Base-by-base conservation (phyloP, 2,888 invertebrate species). In the Aporophyla lueneburgensis region DNA sequence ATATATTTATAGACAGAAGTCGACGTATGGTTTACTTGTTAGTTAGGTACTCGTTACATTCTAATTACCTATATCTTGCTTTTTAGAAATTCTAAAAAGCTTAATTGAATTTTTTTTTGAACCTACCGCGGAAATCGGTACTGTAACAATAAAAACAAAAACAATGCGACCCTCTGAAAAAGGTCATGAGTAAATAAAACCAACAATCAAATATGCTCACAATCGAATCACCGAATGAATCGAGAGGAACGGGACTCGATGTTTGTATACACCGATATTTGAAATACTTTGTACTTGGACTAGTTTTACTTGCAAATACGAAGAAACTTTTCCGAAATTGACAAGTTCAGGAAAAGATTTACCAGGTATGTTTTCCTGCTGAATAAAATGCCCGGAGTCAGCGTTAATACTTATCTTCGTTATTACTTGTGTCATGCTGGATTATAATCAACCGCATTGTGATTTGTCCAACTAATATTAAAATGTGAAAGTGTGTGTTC, bases 101-200 rank as follows among this genome's bases (percentile, higher is more conserved):
- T 5, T 19, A 19, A 12, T 19, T 27, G 24, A 27, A 7, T 40
- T 0, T 27, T 53, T n/a, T 40, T 0, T 0, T 43, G 1, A 33
- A 3, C 33, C 33, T 27, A 10, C n/a, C 2, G 9, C n/a, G 6
- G 49, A 53, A 21, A 58, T 56, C 40, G 33, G 43, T 54, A 27
- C 4, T 5, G 51, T 58, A 43, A 19, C 12, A 61, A 58, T 51
- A 53, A 56, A 65, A 71, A 27, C 59, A 56, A 68, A 66, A 68
- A 5, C 16, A 14, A n/a, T 74, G 5, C 6, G n/a, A 24, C 21
- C 12, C 12, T 74, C 1, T 58, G 24, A 71, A 58, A 3, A 27
- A 66, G 69, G 71, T 71, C 71, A 71, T 66, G 58, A 71, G 61
- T 69, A 71, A 63, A 69, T 49, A 69, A 61, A 71, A 69, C 33